Evolutionary conservation across 2,888 invertebrate genomes (phyloP).

Genomic region (Drosophila pegasa): DNA sequence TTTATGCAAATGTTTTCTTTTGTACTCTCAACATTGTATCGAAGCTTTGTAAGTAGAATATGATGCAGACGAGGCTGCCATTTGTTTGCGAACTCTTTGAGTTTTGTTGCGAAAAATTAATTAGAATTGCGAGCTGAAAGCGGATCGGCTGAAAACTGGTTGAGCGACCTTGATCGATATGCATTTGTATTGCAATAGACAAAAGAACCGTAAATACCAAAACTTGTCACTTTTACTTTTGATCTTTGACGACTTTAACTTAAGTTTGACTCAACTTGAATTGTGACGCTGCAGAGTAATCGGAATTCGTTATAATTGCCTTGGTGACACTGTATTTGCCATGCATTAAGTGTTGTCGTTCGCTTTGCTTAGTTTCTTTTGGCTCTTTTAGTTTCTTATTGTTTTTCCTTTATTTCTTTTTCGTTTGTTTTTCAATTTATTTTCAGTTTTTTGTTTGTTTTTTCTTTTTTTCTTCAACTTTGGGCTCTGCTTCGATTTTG

Average conservation of each 20-base stretch:
- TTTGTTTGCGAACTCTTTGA: background rate
- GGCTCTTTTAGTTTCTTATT: conserved; percentile 19
- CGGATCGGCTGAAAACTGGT: background rate
- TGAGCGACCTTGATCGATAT: conserved; percentile 1
- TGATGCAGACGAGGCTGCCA: too few relatives aligned
- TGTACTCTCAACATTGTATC: too few relatives aligned
- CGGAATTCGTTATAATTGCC: conserved; percentile 4
- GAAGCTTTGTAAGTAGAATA: background rate
- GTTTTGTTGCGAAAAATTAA: background rate
- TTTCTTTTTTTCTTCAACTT: background rate
- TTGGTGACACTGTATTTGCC: conserved; percentile 27
- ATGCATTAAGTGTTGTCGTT: conserved; percentile 52
- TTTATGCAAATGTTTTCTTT: background rate
- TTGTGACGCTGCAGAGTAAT: conserved; percentile 17
- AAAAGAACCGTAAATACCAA: background rate
- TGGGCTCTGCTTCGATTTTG: conserved; percentile 18
- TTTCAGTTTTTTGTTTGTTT: conserved; percentile 12
- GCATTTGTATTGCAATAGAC: background rate
- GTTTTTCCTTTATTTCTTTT: background rate
- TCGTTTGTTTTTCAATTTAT: conserved; percentile 29
- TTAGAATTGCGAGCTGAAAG: conserved; percentile 2
- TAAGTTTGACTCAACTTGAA: background rate
- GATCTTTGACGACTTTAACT: background rate
- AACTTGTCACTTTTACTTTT: background rate
- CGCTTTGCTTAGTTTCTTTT: conserved; percentile 40